These are phyloP conservation scores for Halocynthia aurantium DNA, from an alignment of 23 tunicate species.

Conservation along the genomic window DNA sequence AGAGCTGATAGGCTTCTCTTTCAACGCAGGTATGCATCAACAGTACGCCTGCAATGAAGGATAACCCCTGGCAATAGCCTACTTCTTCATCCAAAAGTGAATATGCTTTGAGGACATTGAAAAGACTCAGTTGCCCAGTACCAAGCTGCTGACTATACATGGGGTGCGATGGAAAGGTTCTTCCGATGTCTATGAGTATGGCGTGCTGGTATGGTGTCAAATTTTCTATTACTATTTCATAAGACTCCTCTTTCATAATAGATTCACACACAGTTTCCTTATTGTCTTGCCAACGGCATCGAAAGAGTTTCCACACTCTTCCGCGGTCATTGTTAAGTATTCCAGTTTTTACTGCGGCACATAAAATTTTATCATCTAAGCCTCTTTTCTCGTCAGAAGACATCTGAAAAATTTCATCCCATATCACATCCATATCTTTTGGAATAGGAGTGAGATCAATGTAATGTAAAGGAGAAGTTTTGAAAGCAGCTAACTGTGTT, in stretches of 20 bases:
- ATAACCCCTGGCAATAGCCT: slow-evolving; percentile 92
- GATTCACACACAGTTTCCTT: neutral
- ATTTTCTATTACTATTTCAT: slow-evolving; percentile 41
- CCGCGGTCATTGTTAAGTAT: slow-evolving; percentile 53
- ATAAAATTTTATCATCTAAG: slow-evolving; percentile 34
- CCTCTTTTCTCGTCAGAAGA: slow-evolving; percentile 31
- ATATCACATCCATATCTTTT: slow-evolving; percentile 48
- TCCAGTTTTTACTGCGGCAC: slow-evolving; percentile 70
- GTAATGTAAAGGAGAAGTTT: neutral
- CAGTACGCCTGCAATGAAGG: slow-evolving; percentile 79
- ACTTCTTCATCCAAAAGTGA: slow-evolving; percentile 71
- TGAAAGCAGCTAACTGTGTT: neutral
- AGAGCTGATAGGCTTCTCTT: slow-evolving; percentile 30
- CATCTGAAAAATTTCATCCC: slow-evolving; percentile 61
- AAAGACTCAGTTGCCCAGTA: slow-evolving; percentile 67
- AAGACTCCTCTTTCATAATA: slow-evolving; percentile 5
- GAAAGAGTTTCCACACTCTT: slow-evolving; percentile 61
- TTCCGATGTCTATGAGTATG: slow-evolving; percentile 84
- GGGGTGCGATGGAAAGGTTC: slow-evolving; percentile 85
- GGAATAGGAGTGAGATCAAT: slow-evolving; percentile 16
- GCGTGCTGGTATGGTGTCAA: slow-evolving; percentile 89
- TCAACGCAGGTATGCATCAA: slow-evolving; percentile 59
- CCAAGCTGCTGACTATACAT: slow-evolving; percentile 65
- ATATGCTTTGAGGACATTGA: slow-evolving; percentile 81
- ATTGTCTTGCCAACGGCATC: slow-evolving; percentile 49